Evolutionary conservation across 2,797 vertebrate genomes (phyloP).

Genomic region (Calcarius lapponicus): DNA sequence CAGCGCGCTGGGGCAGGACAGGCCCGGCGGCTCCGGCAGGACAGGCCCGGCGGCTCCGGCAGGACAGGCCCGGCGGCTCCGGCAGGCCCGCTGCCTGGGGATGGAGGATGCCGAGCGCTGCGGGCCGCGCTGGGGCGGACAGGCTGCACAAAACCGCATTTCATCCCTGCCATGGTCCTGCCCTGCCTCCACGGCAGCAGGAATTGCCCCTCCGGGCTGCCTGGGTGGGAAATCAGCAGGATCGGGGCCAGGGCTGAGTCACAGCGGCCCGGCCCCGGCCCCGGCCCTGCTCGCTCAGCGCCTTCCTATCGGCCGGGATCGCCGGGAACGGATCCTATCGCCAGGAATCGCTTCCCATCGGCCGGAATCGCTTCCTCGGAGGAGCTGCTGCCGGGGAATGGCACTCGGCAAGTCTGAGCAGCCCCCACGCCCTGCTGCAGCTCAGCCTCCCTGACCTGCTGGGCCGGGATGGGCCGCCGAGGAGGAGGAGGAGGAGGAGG

Average conservation of each 20-base stretch:
- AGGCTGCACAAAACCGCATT: not conserved
- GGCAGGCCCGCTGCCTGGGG: fast-evolving
- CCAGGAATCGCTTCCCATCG: not conserved
- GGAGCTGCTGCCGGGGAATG: not conserved
- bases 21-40: not conserved
- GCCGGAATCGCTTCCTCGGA: not conserved
- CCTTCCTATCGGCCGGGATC: not conserved
- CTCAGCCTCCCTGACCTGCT: not conserved
- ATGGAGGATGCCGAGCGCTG: not conserved
- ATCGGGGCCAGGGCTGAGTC: not conserved
- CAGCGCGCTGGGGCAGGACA: fast-evolving
- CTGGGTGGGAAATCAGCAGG: not conserved
- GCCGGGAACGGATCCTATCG: not conserved
- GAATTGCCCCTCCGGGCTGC: not conserved
- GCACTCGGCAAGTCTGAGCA: not conserved
- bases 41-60: not conserved
- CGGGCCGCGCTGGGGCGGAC: fast-evolving
- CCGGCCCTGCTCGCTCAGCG: not conserved
- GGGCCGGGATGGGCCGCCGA: not conserved
- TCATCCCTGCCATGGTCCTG: not conserved
- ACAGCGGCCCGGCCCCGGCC: not conserved
- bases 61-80: not conserved
- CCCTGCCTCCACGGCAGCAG: not conserved
- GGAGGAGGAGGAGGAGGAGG: not conserved
- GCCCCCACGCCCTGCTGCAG: not conserved